phyloP scores from a whole-genome alignment of 2,113 vertebrate species.

The Stercorarius parasiticus region DNA sequence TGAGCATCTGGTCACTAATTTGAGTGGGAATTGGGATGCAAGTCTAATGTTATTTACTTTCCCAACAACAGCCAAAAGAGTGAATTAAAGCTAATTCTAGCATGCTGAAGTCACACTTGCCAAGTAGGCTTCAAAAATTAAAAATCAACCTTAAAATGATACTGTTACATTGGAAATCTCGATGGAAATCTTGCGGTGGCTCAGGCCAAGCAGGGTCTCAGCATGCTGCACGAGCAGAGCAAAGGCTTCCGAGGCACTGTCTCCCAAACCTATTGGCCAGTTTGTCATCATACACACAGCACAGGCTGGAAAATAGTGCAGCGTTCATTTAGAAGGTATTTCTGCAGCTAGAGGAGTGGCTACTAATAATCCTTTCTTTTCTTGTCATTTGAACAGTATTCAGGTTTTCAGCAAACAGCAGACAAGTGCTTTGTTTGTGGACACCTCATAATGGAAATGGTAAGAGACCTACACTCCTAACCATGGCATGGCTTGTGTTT shows the following conservation, averaged over 20 bases:
- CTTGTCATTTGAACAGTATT: constrained; percentile 83
- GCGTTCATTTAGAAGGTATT: background rate
- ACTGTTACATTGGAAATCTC: background rate
- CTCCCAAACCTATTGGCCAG: background rate
- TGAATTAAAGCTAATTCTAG: background rate
- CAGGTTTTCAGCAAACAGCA: constrained; percentile 97
- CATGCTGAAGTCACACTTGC: background rate
- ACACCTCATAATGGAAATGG: constrained; percentile 99
- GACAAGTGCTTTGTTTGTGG: constrained; percentile 99
- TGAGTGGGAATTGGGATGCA: background rate
- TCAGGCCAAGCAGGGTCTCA: background rate
- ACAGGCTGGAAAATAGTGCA: background rate
- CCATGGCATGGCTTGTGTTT: background rate
- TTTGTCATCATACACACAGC: background rate
- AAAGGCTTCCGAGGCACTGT: background rate
- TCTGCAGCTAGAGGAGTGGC: background rate
- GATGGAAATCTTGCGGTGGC: background rate
- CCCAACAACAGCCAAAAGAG: background rate
- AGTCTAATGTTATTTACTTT: background rate
- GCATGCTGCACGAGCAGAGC: background rate
- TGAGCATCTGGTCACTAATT: background rate
- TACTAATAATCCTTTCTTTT: constrained; percentile 26
- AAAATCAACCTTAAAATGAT: background rate
- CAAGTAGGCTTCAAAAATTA: background rate
- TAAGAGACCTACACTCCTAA: constrained; percentile 69